Conservation (phyloP, 2,797 vertebrate genomes). For the Periophthalmus magnuspinnatus region DNA sequence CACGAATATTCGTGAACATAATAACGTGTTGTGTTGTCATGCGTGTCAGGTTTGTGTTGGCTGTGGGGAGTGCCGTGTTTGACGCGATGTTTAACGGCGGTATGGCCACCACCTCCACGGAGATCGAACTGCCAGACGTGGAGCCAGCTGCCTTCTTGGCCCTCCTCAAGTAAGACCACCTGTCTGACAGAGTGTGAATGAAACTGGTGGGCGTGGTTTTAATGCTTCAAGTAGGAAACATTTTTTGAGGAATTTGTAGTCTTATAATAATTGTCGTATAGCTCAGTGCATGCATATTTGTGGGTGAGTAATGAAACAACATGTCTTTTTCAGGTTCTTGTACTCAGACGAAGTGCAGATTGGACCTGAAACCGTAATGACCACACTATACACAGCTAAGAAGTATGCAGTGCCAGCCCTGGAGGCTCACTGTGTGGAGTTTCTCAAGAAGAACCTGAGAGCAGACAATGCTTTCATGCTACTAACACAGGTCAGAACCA, state of each 20-base stretch:
- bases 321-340: conserved; percentile 81
- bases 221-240: neutral
- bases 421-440: conserved; percentile 97
- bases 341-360: conserved; percentile 98
- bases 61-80: conserved; percentile 95
- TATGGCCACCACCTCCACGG: conserved; percentile 97
- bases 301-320: neutral
- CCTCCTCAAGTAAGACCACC: conserved; percentile 85
- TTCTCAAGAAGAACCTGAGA: conserved; percentile 95
- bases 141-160: conserved; percentile 95
- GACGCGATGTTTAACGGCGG: conserved; percentile 99
- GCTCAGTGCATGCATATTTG: neutral
- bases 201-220: neutral
- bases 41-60: conserved; percentile 89
- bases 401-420: conserved; percentile 96
- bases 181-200: neutral
- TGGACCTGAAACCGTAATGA: conserved; percentile 98
- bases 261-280: neutral
- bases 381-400: conserved; percentile 97
- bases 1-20: neutral
- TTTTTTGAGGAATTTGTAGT: neutral
- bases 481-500: conserved; percentile 86
- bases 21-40: neutral
- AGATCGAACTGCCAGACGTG: conserved; percentile 96
- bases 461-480: conserved; percentile 98